These are phyloP conservation scores for Misgurnus mizolepis DNA, from an alignment of 2,113 vertebrate species.

Conservation along the genomic window DNA sequence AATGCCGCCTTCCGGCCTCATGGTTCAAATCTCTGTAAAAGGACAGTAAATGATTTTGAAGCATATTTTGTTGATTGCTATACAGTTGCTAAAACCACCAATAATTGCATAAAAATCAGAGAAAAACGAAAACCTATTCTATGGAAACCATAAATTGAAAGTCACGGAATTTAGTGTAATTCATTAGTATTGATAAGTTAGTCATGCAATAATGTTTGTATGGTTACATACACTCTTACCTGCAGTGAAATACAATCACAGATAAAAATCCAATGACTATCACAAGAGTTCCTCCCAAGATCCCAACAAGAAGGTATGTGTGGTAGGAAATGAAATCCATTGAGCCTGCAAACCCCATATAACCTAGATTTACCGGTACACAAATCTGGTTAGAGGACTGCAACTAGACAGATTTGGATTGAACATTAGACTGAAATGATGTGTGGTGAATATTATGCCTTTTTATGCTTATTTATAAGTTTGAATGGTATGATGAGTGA, in stretches of 20 bases:
- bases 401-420: background rate
- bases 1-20: constrained; percentile 76
- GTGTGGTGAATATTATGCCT: background rate
- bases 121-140: background rate
- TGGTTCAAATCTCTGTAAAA: constrained; percentile 74
- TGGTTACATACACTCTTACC: constrained; percentile 75
- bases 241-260: constrained; percentile 90
- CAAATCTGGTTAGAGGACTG: constrained; percentile 32
- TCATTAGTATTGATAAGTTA: background rate
- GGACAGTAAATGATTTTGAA: background rate
- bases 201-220: background rate
- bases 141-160: background rate
- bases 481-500: background rate
- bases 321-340: constrained; percentile 87
- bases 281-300: constrained; percentile 85
- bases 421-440: background rate
- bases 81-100: too few species aligned
- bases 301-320: constrained; percentile 86
- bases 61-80: background rate
- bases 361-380: constrained; percentile 70
- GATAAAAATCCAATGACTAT: constrained; percentile 85
- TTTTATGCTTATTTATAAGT: background rate
- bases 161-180: too few species aligned
- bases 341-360: constrained; percentile 72
- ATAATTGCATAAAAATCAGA: too few species aligned